Evolutionary conservation across 2,113 vertebrate species (phyloP), one percentile per base, ranked within the genome.

Genomic region (Chionodraco myersi): DNA sequence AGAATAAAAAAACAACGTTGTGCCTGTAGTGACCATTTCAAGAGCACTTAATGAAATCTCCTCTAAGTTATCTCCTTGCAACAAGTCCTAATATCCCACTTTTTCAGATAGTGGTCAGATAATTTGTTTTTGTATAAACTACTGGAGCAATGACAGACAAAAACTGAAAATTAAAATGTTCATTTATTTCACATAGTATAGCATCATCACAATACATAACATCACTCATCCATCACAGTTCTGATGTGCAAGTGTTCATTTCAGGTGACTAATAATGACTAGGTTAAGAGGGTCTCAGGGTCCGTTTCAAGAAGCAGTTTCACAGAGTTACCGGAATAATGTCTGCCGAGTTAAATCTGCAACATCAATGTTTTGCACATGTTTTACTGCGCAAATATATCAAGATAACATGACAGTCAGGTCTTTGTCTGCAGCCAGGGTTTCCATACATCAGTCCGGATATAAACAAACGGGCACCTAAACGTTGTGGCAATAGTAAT

Each of bases 111-210:
- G 26, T 26, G 26, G 26, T 26, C 26, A 26, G 26, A 26, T 26
- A 2, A 26, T 26, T 3, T 0, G 26, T 26, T 26, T 26, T 26
- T 26, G 26, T 26, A 65, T 23, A 34, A 0, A 1, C 47, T 9
- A 2, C 16, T 49, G 14, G 3, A 3, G 2, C 0, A 41, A 53
- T 23, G 10, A 70, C 4, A 0, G 64, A 56, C 49, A 48, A 58
- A 60, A 51, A 16, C 16, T 41, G 7, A 71, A 72, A 81, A 75
- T 75, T 68, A 59, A 73, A 81, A 74, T 83, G 48, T 72, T 74
- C 44, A 64, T 90, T 93, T 91, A 91, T 93, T 92, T 87, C 85
- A 92, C 88, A 91, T 89, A 59, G 83, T 86, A 88, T 78, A 86
- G 66, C 80, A 59, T 90, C 83, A 87, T 90, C 83, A 87, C 86